These are phyloP conservation scores for Callaeas wilsoni DNA, from an alignment of 2,113 vertebrate genomes.

Conservation along the genomic window DNA sequence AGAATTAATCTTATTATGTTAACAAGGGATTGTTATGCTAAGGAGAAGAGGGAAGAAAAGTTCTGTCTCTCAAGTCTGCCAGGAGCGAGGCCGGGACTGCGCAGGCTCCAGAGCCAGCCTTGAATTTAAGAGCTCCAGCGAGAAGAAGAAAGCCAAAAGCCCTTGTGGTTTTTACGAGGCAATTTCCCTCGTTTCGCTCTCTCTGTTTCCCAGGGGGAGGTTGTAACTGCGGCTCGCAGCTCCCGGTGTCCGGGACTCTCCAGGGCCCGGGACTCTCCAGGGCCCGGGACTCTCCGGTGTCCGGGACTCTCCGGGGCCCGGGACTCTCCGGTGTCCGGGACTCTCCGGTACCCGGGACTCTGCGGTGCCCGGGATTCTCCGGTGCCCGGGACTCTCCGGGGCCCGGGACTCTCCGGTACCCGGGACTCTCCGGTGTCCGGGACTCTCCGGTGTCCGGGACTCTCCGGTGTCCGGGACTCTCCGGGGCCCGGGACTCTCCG, in stretches of 20 bases:
- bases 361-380: too few species aligned
- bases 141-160: not conserved
- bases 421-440: too few species aligned
- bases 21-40: slow-evolving; percentile 55
- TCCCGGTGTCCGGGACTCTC: not conserved
- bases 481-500: too few species aligned
- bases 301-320: too few species aligned
- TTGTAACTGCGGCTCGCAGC: not conserved
- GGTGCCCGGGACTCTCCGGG: too few species aligned
- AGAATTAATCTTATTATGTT: slow-evolving; percentile 59
- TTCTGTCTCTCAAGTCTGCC: slow-evolving; percentile 27
- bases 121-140: slow-evolving; percentile 10
- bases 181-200: not conserved
- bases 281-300: too few species aligned
- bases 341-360: too few species aligned
- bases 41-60: slow-evolving; percentile 35
- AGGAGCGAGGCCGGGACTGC: not conserved
- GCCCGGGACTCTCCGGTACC: too few species aligned
- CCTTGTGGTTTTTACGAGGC: slow-evolving; percentile 54
- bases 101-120: slow-evolving; percentile 2
- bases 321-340: too few species aligned
- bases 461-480: too few species aligned
- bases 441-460: too few species aligned
- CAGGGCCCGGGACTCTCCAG: too few species aligned
- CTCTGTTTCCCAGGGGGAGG: not conserved